Percentiles rank a stretch among this genome's conserved stretches.
These are phyloP conservation scores for Acropternis orthonyx DNA, from an alignment of 2,797 vertebrate species.

Conservation along the genomic window DNA sequence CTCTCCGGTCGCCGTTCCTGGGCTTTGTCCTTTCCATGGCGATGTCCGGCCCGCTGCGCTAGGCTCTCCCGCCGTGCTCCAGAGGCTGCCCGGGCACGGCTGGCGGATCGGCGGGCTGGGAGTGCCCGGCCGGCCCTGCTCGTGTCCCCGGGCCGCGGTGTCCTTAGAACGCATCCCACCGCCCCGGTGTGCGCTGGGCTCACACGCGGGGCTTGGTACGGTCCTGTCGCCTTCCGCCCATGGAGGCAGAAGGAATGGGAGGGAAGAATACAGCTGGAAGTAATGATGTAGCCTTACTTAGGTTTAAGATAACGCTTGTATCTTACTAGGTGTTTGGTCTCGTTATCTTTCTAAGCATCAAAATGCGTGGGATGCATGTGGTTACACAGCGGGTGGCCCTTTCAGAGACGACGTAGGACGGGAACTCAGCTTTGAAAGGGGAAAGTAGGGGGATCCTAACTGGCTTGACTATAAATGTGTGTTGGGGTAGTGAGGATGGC, in stretches of 20 bases:
- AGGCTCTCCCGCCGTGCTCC: rapidly evolving
- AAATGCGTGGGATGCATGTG: rapidly evolving
- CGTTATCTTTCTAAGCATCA: background rate
- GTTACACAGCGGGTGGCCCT: no score
- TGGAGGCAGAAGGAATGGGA: rapidly evolving
- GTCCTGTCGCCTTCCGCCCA: rapidly evolving
- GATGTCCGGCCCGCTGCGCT: no score
- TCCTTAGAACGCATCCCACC: rapidly evolving
- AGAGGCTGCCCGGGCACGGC: background rate
- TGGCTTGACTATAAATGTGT: rapidly evolving
- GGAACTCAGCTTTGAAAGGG: background rate
- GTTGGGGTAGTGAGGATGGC: rapidly evolving
- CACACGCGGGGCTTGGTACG: rapidly evolving
- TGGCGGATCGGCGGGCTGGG: rapidly evolving
- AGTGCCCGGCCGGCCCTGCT: rapidly evolving
- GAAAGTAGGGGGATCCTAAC: background rate
- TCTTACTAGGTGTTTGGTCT: rapidly evolving
- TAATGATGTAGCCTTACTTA: background rate
- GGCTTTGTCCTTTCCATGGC: rapidly evolving
- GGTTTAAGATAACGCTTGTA: background rate
- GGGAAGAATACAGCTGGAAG: rapidly evolving
- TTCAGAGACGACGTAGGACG: background rate
- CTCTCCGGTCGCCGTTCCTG: rapidly evolving
- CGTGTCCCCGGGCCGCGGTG: rapidly evolving
- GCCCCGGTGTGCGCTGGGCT: rapidly evolving